Base-by-base conservation (phyloP, 2,888 invertebrate species). In the Zaprionus bogoriensis region DNA sequence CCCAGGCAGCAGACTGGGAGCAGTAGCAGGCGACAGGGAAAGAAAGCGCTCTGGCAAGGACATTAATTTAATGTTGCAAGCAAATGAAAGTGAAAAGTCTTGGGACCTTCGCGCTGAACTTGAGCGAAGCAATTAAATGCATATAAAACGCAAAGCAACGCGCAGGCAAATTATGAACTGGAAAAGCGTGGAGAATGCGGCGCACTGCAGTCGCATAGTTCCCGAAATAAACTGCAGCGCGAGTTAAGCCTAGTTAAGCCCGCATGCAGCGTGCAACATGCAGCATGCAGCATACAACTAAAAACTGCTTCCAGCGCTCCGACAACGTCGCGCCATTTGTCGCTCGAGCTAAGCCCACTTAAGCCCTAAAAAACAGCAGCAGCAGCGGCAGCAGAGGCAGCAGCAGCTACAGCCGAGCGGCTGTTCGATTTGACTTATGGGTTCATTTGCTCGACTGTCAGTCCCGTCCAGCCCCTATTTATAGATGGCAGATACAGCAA, bases 391-490 rank as follows among this genome's bases (percentile, higher is more conserved):
- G 23, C 25, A 30, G 28, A 39, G 30, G 9, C 12, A 12, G 30
- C 54, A 57, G 36, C 32, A 47, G n/a, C 53, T 46, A 19, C 28
- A 55, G 65, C 39, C 50, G 57, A 59, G 74, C 64, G 77, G 69
- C 79, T 75, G 72, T 80, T 86, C 87, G 73, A 84, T 89, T 89
- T 88, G 88, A 88, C 89, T 88, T 88, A 88, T 89, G 88, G 83
- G 89, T 89, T 88, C 89, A 86, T 84, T 89, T 85, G 87, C 82
- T 66, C 44, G 48, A 58, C 64, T 77, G 78, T 78, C 84, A 73
- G 67, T 59, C 54, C 60, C 39, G 30, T 14, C 46, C 60, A 28
- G 47, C 41, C 47, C 28, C 77, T 81, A 84, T 77, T 67, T 74
- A 74, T 87, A 74, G 87, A 51, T 36, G 38, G 19, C 14, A 14